A percentile compares a stretch with the other conserved stretches of the same genome.
phyloP scores from a whole-genome alignment of 2,797 vertebrate genomes.

The Neoniphon sammara region DNA sequence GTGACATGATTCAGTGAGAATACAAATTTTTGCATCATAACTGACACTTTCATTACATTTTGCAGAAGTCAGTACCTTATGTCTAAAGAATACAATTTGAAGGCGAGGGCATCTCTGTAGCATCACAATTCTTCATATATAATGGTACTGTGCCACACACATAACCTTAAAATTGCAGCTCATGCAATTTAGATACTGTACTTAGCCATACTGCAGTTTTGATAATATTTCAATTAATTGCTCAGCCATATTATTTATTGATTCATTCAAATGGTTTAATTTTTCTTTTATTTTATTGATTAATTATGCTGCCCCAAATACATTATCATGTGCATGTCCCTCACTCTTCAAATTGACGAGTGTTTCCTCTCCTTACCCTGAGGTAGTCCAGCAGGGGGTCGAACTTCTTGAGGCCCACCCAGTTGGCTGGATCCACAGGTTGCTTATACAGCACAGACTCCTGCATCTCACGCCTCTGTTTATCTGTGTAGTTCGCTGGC shows the following conservation, averaged over 20 bases:
- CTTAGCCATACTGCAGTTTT: too few species aligned
- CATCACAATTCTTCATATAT: too few species aligned
- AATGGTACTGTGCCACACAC: too few species aligned
- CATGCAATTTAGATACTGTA: too few species aligned
- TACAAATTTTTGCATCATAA: too few species aligned
- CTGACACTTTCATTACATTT: too few species aligned
- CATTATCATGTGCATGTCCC: neutral
- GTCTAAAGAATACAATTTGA: too few species aligned
- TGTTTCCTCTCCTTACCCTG: constrained; percentile 83
- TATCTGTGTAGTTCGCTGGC: constrained; percentile 76
- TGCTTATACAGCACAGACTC: constrained; percentile 85
- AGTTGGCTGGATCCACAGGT: constrained; percentile 88
- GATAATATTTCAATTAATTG: too few species aligned
- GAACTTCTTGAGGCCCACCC: constrained; percentile 91
- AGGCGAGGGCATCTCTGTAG: too few species aligned
- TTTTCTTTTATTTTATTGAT: neutral
- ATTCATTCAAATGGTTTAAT: neutral
- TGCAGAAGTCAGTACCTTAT: too few species aligned
- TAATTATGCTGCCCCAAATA: neutral
- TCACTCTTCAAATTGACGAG: neutral
- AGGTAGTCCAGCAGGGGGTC: constrained; percentile 87
- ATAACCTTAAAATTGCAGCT: too few species aligned
- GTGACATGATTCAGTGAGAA: too few species aligned
- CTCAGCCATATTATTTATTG: neutral
- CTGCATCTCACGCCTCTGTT: constrained; percentile 61